Evolutionary conservation across 2,888 invertebrate species (phyloP).

Genomic region (Stenodema calcarata): DNA sequence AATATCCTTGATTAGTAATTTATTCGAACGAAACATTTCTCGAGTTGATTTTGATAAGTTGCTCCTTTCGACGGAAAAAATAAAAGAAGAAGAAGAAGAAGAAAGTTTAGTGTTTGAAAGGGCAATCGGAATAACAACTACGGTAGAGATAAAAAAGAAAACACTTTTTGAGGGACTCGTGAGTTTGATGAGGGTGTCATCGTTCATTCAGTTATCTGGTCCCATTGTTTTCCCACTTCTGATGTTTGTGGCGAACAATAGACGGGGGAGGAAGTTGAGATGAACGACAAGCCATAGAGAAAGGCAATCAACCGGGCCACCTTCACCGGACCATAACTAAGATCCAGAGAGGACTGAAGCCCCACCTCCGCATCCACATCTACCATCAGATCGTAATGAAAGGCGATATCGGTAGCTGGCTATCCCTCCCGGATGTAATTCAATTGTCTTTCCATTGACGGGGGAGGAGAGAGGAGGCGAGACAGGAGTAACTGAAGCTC

Average conservation of each 20-base stretch:
- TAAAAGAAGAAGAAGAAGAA: neutral
- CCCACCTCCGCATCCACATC: neutral
- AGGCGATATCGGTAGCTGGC: neutral
- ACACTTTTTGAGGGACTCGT: neutral
- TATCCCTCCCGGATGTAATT: conserved; percentile 10
- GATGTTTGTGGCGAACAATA: conserved; percentile 2
- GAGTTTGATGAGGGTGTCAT: conserved; percentile 6
- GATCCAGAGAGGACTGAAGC: neutral
- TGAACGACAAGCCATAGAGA: conserved; percentile 21
- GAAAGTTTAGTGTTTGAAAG: neutral
- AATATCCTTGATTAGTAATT: conserved; percentile 12
- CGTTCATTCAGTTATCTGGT: neutral
- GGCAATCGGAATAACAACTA: conserved; percentile 14
- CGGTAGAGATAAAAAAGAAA: neutral
- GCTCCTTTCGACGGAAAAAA: neutral
- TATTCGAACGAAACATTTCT: neutral
- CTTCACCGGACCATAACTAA: conserved; percentile 3
- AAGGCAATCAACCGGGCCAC: conserved; percentile 8
- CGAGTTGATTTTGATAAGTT: conserved; percentile 6
- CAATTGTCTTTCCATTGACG: neutral
- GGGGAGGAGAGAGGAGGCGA: neutral
- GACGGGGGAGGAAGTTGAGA: neutral
- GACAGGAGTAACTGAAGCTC: neutral
- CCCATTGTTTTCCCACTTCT: conserved; percentile 13
- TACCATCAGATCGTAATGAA: neutral